A percentile compares a stretch with the other conserved stretches of the same genome.
phyloP scores from a whole-genome alignment of 2,113 vertebrate genomes.

The Melanocharis versteri region DNA sequence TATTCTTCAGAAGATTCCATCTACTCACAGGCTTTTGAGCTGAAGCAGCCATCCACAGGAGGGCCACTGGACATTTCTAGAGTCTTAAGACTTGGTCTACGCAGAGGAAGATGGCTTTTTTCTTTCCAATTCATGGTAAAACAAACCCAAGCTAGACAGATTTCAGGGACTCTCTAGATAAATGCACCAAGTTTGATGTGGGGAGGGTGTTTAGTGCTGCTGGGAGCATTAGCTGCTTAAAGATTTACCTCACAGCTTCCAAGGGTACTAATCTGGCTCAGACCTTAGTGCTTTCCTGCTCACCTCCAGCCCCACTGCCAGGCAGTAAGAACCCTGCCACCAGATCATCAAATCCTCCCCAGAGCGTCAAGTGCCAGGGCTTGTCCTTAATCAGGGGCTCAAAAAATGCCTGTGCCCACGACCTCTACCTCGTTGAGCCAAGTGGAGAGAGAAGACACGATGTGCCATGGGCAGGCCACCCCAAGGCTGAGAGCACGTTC shows the following conservation, averaged over 20 bases:
- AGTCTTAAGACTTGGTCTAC: neutral
- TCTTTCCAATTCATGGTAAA: neutral
- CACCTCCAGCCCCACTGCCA: neutral
- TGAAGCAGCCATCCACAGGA: neutral
- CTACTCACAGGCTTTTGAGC: neutral
- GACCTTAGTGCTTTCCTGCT: neutral
- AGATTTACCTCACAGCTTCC: slow-evolving; percentile 47
- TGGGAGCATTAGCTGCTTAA: slow-evolving; percentile 42
- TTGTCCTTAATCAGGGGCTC: neutral
- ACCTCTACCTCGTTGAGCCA: neutral
- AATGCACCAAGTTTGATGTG: neutral
- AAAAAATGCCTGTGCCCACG: neutral
- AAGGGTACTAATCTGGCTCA: slow-evolving; percentile 35
- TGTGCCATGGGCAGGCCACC: neutral
- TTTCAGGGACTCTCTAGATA: neutral
- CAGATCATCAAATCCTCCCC: neutral
- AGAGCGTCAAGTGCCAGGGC: neutral
- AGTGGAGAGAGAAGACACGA: neutral
- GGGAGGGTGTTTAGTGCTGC: neutral
- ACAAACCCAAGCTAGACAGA: neutral
- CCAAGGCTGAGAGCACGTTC: neutral
- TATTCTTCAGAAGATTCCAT: neutral
- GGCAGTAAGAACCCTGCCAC: neutral
- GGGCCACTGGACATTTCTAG: neutral
- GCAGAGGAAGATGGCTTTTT: rapidly evolving